Conservation (phyloP, 2,797 vertebrate genomes). For the Thalassophryne amazonica region DNA sequence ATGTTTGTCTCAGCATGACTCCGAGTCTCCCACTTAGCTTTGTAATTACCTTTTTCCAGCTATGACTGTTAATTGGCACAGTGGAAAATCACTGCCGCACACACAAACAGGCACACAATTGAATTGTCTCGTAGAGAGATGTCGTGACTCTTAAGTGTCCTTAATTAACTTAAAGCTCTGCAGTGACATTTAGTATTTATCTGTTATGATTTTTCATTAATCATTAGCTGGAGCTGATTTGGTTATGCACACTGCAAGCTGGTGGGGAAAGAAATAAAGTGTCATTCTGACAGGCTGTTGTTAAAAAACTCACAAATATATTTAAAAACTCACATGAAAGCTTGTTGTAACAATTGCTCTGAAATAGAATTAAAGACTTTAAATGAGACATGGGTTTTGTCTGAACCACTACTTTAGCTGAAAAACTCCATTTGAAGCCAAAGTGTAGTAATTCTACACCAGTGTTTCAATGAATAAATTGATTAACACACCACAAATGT, state of each 20-base stretch:
- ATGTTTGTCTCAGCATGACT: constrained; percentile 52
- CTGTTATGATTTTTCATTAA: constrained; percentile 21
- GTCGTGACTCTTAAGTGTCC: constrained; percentile 16
- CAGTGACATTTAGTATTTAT: constrained; percentile 26
- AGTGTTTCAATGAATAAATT: no score
- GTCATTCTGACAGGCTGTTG: constrained; percentile 26
- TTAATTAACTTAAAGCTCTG: constrained; percentile 41
- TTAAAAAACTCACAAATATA: constrained; percentile 10
- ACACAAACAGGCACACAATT: constrained; percentile 1
- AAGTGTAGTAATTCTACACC: no score
- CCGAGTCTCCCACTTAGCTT: constrained; percentile 56
- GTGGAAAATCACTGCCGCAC: constrained; percentile 24
- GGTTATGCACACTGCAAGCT: constrained; percentile 4
- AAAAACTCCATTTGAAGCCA: no score
- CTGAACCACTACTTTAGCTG: no score
- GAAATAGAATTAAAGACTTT: no score
- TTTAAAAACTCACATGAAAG: constrained; percentile 19
- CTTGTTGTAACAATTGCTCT: no score
- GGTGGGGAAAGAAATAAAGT: not conserved
- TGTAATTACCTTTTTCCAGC: constrained; percentile 63
- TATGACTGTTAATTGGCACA: constrained; percentile 58
- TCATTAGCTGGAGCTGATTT: constrained; percentile 11
- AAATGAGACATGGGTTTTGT: no score
- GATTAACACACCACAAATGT: no score
- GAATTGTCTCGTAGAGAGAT: constrained; percentile 15